Base-by-base conservation (phyloP, 2,797 vertebrate genomes). In the Typhlichthys subterraneus region DNA sequence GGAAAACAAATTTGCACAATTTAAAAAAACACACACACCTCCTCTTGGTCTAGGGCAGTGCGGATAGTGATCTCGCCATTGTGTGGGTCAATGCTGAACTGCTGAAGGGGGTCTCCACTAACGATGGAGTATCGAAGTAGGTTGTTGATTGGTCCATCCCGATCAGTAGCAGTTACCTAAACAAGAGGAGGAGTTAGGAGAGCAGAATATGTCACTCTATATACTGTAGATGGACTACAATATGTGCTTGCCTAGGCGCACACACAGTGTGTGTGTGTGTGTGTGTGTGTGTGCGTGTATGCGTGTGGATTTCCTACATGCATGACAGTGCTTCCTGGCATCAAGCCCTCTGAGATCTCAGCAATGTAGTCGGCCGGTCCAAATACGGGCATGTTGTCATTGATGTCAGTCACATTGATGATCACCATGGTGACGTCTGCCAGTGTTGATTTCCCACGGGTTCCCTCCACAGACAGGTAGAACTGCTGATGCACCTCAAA, bases 331-430 rank as follows among this genome's bases (percentile, higher is more conserved):
- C 94, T 85, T 45, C 95, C 97, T 4, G 95, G 84, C 0, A 83
- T 67, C 53, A 92, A 87, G 4, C 96, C 94, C 85, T 99, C 97
- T 0, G 88, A 77, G 54, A 98, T 91, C 46, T 92, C 91, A 0
- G 87, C 2, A 1, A 83, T 86, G 75, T 97, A 96, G 74, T 88
- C 88, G 1, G 90, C 90, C 55, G 87, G 93, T 58, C 80, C 80
- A 67, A 99, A 99, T 63, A 82, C 85, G 0, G 97, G 97, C 0
- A 85, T 53, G 1, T 99, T 95, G 80, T 99, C 97, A 0, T 99
- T 99, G 61, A 96, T 79, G 51, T 99, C 97, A 0, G 94, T 98
- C 80, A 99, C 84, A 53, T 96, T 97, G 84, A 99, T 89, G 74
- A 97, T 85, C 0, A 98, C 88, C 6, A 91, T 96, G 77, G 94